Percentiles rank a stretch among this genome's conserved stretches.
Evolutionary conservation across 2,888 invertebrate species (phyloP).

Genomic region (Drosophila melanosoma): DNA sequence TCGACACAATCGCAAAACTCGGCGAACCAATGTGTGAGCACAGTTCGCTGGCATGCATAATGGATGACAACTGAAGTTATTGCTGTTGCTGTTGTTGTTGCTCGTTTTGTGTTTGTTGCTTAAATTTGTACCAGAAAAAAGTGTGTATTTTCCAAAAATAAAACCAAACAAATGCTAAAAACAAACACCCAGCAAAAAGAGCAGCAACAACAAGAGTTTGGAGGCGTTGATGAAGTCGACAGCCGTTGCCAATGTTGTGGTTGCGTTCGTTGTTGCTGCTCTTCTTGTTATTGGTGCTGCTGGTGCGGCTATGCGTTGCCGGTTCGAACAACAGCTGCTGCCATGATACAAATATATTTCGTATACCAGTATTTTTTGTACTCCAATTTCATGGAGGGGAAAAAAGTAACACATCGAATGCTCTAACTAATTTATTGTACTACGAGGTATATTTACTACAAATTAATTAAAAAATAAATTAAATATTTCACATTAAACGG

Average conservation of each 20-base stretch:
- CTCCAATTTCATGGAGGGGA: conserved; percentile 48
- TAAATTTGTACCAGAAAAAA: conserved; percentile 29
- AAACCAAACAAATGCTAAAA: conserved; percentile 62
- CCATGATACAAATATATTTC: conserved; percentile 57
- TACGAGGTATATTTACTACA: neutral
- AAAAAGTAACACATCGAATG: conserved; percentile 38
- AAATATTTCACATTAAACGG: neutral
- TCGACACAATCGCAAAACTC: conserved; percentile 41
- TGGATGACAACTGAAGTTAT: conserved; percentile 48
- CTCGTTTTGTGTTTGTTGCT: conserved; percentile 21
- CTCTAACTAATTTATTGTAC: conserved; percentile 21
- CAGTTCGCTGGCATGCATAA: conserved; percentile 66
- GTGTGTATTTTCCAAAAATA: conserved; percentile 45
- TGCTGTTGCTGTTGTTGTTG: neutral
- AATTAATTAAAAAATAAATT: neutral
- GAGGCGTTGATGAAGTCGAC: conserved; percentile 72
- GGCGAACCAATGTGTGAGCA: conserved; percentile 31
- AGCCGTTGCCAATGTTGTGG: conserved; percentile 37
- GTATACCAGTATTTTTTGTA: conserved; percentile 56
- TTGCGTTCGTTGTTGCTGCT: conserved; percentile 14
- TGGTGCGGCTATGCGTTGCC: conserved; percentile 40
- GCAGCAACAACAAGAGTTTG: conserved; percentile 44
- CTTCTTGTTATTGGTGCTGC: conserved; percentile 6
- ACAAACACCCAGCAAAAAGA: conserved; percentile 53
- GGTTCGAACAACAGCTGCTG: conserved; percentile 65